A percentile compares a stretch with the other conserved stretches of the same genome.
Evolutionary conservation across 1,140 invertebrate genomes (phyloP).

Genomic region (Drosophila bipectinata): DNA sequence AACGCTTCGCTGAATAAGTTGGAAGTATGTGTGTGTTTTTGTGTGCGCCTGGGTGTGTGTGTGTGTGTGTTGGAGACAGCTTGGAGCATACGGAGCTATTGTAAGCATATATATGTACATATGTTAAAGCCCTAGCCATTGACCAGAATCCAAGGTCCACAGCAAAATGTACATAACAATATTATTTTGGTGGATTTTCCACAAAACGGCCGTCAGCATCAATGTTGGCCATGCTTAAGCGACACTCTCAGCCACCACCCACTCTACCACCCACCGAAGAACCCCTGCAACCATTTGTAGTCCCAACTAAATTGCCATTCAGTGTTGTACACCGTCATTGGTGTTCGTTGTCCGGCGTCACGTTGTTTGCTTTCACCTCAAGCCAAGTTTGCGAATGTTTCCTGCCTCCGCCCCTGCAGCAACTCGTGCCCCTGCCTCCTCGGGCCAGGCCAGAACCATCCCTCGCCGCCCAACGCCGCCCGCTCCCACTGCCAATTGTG

Average conservation of each 20-base stretch:
- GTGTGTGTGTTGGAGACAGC: slow-evolving; percentile 29
- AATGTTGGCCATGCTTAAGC: slow-evolving; percentile 21
- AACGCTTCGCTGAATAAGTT: slow-evolving; percentile 61
- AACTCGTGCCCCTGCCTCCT: neutral
- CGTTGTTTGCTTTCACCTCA: slow-evolving; percentile 80
- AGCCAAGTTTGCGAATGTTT: slow-evolving; percentile 72
- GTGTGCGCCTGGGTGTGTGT: slow-evolving; percentile 12
- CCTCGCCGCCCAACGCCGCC: neutral
- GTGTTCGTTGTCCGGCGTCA: slow-evolving; percentile 66
- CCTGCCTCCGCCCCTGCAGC: neutral
- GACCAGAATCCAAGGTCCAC: slow-evolving; percentile 37
- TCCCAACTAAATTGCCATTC: slow-evolving; percentile 72
- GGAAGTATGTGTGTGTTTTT: neutral
- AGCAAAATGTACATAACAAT: slow-evolving; percentile 57
- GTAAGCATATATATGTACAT: slow-evolving; percentile 3
- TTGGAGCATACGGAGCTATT: slow-evolving; percentile 63
- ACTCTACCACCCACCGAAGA: slow-evolving; percentile 1
- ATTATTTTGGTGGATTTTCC: slow-evolving; percentile 76
- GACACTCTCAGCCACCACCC: neutral
- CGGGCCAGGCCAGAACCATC: neutral
- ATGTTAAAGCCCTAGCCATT: slow-evolving; percentile 38
- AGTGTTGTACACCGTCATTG: slow-evolving; percentile 67
- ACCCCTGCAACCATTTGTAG: slow-evolving; percentile 48
- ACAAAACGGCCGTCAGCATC: slow-evolving; percentile 38
- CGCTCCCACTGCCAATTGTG: neutral